These are phyloP conservation scores for Gobius niger DNA, from an alignment of 2,113 vertebrate species.

Conservation along the genomic window DNA sequence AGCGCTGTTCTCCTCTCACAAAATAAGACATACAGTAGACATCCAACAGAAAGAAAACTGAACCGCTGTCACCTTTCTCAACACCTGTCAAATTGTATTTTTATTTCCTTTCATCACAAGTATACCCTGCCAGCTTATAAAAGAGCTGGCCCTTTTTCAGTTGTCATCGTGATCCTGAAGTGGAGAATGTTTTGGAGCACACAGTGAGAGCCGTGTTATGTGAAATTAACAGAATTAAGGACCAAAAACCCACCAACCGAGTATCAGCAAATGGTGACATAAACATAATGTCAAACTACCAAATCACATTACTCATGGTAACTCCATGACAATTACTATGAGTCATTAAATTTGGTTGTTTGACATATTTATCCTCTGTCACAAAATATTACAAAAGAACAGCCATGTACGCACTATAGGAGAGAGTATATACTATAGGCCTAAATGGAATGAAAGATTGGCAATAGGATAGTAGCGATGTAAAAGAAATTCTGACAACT, in stretches of 20 bases:
- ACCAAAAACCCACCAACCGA: not conserved
- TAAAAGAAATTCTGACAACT: not conserved
- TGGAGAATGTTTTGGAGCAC: not conserved
- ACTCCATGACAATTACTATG: not conserved
- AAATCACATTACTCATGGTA: no score
- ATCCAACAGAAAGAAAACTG: slow-evolving; percentile 1
- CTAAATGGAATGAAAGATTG: no score
- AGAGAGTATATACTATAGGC: not conserved
- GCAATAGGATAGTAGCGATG: no score
- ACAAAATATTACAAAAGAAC: not conserved
- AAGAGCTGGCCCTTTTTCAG: slow-evolving; percentile 11
- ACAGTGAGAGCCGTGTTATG: not conserved
- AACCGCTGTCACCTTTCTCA: slow-evolving; percentile 14
- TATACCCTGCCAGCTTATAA: slow-evolving; percentile 10
- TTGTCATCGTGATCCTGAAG: slow-evolving; percentile 8
- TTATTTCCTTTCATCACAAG: slow-evolving; percentile 5
- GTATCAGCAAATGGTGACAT: no score
- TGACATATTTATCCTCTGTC: not conserved
- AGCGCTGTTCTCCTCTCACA: not conserved
- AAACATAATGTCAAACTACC: no score
- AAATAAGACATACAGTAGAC: not conserved
- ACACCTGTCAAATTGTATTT: slow-evolving; percentile 37
- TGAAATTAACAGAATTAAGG: not conserved
- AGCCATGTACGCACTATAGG: not conserved
- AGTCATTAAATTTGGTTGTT: not conserved